phyloP scores from a whole-genome alignment of 2,797 vertebrate species.

The Myotis vivesi region DNA sequence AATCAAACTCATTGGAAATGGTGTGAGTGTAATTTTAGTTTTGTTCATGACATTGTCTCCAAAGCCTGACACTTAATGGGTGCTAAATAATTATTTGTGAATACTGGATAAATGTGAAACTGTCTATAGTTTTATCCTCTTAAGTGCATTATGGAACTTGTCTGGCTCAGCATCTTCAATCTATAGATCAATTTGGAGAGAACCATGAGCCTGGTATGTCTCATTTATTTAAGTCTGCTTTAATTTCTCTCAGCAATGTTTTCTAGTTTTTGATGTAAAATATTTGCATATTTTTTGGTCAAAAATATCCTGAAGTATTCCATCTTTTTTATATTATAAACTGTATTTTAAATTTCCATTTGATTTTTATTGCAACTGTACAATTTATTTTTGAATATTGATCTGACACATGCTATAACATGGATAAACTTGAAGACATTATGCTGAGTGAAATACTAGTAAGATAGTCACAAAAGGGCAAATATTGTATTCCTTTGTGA shows the following conservation, averaged over 20 bases:
- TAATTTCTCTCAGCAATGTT: neutral
- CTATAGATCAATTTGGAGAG: neutral
- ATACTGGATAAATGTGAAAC: neutral
- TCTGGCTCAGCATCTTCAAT: neutral
- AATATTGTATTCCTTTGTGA: too few species aligned
- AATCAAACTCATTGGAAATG: neutral
- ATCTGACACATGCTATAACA: neutral
- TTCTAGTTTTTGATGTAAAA: neutral
- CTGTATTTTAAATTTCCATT: neutral
- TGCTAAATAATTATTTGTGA: neutral
- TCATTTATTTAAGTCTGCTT: neutral
- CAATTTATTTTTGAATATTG: neutral
- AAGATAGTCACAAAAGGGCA: neutral
- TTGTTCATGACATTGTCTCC: neutral
- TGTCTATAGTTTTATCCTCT: neutral
- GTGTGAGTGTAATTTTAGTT: neutral
- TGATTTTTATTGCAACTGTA: neutral
- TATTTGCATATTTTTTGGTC: neutral
- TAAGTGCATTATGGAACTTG: neutral
- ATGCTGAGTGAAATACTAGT: neutral
- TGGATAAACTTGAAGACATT: neutral
- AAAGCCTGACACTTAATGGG: neutral
- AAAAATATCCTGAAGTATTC: neutral
- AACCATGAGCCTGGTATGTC: neutral
- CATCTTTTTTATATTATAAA: neutral